A percentile compares a stretch with the other conserved stretches of the same genome.
These are phyloP conservation scores for Chiloscyllium punctatum DNA, from an alignment of 2,797 vertebrate species.

Conservation along the genomic window DNA sequence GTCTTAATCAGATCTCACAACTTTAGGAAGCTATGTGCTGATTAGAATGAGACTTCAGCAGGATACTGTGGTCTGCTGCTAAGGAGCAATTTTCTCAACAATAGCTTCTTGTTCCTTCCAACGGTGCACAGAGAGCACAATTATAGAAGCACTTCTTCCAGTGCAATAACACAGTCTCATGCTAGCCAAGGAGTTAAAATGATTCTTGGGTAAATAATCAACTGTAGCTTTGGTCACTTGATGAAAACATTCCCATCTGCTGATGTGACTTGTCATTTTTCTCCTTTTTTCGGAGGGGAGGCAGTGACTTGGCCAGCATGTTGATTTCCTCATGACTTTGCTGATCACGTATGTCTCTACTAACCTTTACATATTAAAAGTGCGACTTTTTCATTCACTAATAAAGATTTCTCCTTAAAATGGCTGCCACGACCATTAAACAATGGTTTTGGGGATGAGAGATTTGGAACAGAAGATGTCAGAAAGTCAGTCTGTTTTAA, in stretches of 20 bases:
- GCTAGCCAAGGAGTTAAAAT: not conserved
- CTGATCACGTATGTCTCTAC: not conserved
- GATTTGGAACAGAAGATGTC: too few relatives aligned
- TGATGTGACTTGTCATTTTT: not conserved
- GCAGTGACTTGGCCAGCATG: not conserved
- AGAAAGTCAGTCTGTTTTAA: not conserved
- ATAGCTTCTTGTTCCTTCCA: not conserved
- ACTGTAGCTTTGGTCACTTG: not conserved
- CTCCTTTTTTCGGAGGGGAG: not conserved
- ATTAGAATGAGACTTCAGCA: not conserved
- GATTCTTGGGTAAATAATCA: not conserved
- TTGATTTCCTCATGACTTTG: not conserved
- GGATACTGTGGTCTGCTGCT: too few relatives aligned
- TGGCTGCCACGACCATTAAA: not conserved
- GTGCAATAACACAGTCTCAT: not conserved
- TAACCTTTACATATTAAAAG: not conserved
- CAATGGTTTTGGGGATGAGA: not conserved
- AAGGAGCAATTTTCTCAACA: not conserved
- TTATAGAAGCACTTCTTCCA: not conserved
- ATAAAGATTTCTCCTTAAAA: not conserved
- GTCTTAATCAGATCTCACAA: not conserved
- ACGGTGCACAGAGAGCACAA: not conserved
- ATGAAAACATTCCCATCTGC: not conserved
- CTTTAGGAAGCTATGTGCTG: not conserved
- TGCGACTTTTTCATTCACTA: not conserved